Conservation (phyloP, 2,797 vertebrate species). For the Onychomys leucogaster region DNA sequence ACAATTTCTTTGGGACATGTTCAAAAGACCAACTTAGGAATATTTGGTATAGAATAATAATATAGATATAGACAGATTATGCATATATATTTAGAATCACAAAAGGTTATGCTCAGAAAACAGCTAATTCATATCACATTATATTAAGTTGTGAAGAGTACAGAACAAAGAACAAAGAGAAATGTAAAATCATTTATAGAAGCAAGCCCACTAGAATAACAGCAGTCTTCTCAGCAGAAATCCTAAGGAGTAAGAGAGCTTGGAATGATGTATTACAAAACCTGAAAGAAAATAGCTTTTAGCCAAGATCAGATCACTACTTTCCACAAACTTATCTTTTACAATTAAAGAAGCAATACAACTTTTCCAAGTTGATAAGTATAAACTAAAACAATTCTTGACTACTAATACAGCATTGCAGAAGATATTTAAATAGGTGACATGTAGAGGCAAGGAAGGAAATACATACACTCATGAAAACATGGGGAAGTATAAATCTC, state of each 20-base stretch:
- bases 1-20: background rate
- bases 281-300: background rate
- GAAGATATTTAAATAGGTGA: background rate
- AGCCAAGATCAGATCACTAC: background rate
- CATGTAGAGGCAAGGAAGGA: background rate
- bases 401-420: background rate
- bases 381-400: background rate
- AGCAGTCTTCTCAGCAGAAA: background rate
- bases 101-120: background rate
- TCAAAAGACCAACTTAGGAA: background rate
- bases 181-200: background rate
- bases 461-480: background rate
- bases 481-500: background rate
- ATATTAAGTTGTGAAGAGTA: background rate
- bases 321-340: background rate
- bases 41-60: background rate
- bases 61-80: background rate
- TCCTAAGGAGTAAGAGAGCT: background rate
- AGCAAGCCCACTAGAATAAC: background rate
- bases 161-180: background rate
- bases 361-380: background rate
- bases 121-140: background rate
- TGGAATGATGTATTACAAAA: background rate
- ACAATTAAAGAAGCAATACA: background rate
- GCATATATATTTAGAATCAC: background rate